Conservation (phyloP, 2,888 invertebrate genomes). For the Drosophila suboccidentalis region DNA sequence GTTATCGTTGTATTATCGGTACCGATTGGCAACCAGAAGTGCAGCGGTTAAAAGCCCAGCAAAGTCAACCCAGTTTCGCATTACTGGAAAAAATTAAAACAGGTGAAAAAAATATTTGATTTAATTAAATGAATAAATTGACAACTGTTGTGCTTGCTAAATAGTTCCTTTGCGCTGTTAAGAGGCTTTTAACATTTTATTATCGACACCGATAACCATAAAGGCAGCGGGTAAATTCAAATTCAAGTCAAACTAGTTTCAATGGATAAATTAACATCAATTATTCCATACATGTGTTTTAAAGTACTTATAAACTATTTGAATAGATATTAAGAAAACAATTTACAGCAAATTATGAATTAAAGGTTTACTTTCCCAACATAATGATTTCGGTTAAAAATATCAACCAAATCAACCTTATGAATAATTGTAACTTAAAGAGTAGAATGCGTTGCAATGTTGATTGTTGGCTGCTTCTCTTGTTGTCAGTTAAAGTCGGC, state of each 20-base stretch:
- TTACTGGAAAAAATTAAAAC: no score
- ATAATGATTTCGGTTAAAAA: conserved; percentile 5
- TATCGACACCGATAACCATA: not conserved
- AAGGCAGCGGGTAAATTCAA: conserved; percentile 1
- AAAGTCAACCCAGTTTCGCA: no score
- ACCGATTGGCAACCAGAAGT: no score
- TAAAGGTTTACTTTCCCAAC: conserved; percentile 50
- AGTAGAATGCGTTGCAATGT: conserved; percentile 38
- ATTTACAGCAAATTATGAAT: conserved; percentile 30
- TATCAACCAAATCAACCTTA: conserved; percentile 48
- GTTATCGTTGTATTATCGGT: not conserved
- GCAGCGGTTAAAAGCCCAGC: no score
- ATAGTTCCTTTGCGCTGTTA: no score
- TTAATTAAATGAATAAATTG: no score
- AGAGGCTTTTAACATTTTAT: not conserved
- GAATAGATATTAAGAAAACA: conserved; percentile 17
- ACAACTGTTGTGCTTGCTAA: no score
- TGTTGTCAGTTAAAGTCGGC: conserved; percentile 79
- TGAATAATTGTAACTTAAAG: conserved; percentile 49
- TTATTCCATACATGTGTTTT: not conserved
- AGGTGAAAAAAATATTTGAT: no score
- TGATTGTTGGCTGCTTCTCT: conserved; percentile 2
- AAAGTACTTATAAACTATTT: not conserved
- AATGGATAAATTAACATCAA: not conserved
- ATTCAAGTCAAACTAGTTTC: not conserved